Evolutionary conservation across 1,140 invertebrate species (phyloP), one percentile per base, ranked within the genome.

Genomic region (Yoshiicerus persimilis): DNA sequence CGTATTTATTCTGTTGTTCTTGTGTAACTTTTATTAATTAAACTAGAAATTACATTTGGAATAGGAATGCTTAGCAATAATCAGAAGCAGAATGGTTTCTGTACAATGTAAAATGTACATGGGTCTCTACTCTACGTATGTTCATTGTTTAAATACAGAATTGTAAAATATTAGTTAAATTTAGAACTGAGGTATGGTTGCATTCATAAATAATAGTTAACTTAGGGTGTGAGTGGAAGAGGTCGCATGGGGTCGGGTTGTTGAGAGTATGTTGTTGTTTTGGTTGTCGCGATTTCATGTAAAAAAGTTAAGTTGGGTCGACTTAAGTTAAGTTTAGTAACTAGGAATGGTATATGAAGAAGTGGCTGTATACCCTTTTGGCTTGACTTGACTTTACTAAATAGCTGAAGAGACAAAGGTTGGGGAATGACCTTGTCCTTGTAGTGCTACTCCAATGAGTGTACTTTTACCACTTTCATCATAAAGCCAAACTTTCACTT

Each of bases 381-480:
- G 27, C 25, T 70, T 70, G 77, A 25, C 70, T 36, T 80, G 30
- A 80, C 75, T 80, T 80, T 34, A 66, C 85, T 66, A 38, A 41
- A 64, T 86, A 86, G 84, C 25, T 27, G 38, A 56, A 62, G 70
- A 47, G 87, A 75, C 62, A 88, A 88, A 88, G 87, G 56, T 88
- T 86, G 41, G 88, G 23, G 38, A 86, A 84, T 86, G 88, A 88
- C 88, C 88, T 88, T 88, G 88, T 86, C 87, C 87, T 88, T 86
- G 87, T 84, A 86, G n/a, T 38, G 41, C 83, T 84, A 88, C 83
- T 88, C 62, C 36, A 88, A 88, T 88, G 87, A 88, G 84, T 88
- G 85, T 88, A 86, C 85, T 86, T 86, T 88, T 86, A 88, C 83
- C 83, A 88, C 83, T 88, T 88, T 88, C 88, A 86, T 88, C 88